Evolutionary conservation across 2,888 invertebrate genomes (phyloP).

Genomic region (Polymixis lichenea): DNA sequence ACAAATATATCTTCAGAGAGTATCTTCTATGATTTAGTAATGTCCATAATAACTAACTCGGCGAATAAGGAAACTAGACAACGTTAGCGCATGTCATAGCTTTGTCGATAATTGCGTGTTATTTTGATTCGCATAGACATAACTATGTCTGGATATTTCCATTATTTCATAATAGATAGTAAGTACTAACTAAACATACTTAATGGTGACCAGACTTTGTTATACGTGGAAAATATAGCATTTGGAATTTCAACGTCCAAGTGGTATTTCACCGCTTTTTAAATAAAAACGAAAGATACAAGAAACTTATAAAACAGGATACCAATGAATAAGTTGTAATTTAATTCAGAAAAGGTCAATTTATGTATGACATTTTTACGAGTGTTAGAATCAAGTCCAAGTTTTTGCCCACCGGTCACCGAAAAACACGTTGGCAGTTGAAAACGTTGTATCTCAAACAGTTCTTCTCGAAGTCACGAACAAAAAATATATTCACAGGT

Average conservation of each 20-base stretch:
- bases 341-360: constrained; percentile 25
- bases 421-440: constrained; percentile 13
- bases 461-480: background rate
- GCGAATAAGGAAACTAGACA: constrained; percentile 40
- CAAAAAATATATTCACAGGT: background rate
- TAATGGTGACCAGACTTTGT: background rate
- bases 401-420: constrained; percentile 6
- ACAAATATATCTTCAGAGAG: background rate
- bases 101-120: constrained; percentile 48
- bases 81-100: constrained; percentile 27
- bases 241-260: background rate
- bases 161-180: constrained; percentile 38
- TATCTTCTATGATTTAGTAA: constrained; percentile 19
- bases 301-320: background rate
- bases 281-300: background rate
- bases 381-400: constrained; percentile 3
- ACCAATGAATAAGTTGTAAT: constrained; percentile 16
- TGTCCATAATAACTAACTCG: constrained; percentile 6
- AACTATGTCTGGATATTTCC: constrained; percentile 51
- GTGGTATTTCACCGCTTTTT: background rate
- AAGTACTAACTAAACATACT: too few relatives aligned
- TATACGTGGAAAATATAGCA: background rate
- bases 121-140: constrained; percentile 45
- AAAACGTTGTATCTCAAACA: constrained; percentile 3
- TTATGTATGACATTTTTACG: constrained; percentile 24